Percentiles rank a stretch among this genome's conserved stretches.
phyloP scores from a whole-genome alignment of 2,797 vertebrate species.

The Capromys pilorides region DNA sequence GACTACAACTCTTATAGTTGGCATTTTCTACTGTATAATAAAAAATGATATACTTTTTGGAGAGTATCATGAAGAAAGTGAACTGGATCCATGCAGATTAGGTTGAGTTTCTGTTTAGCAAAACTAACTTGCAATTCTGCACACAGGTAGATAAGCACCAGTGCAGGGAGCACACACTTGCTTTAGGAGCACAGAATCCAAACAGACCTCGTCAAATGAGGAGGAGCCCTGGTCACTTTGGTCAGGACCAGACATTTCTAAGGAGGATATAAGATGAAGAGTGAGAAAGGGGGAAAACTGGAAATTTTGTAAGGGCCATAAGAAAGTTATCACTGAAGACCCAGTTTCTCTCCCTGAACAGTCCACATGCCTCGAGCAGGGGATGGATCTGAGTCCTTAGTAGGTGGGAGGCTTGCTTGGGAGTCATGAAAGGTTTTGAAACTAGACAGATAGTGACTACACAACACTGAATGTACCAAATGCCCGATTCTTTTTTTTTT shows the following conservation, averaged over 20 bases:
- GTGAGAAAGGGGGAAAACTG: background rate
- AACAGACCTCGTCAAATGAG: conserved; percentile 13
- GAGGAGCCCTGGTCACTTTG: background rate
- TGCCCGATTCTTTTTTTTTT: background rate
- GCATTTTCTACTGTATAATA: conserved; percentile 18
- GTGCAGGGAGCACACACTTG: background rate
- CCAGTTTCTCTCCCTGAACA: background rate
- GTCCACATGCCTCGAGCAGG: no score
- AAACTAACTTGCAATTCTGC: conserved; percentile 24
- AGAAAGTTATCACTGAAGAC: background rate
- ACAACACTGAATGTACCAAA: background rate
- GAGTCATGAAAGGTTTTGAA: background rate
- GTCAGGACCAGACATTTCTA: background rate
- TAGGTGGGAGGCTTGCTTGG: background rate
- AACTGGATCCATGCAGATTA: conserved; percentile 2
- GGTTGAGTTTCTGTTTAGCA: conserved; percentile 10
- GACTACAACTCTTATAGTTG: background rate
- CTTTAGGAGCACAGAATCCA: conserved; percentile 9
- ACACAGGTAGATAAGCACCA: background rate
- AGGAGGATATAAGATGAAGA: background rate
- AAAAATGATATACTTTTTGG: background rate
- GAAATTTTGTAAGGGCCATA: background rate
- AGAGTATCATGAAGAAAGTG: background rate
- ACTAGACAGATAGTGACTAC: background rate
- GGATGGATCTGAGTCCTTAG: background rate